Percentiles rank a stretch among this genome's conserved stretches.
These are phyloP conservation scores for Macrosoma leucophasiata DNA, from an alignment of 2,888 invertebrate genomes.

Conservation along the genomic window DNA sequence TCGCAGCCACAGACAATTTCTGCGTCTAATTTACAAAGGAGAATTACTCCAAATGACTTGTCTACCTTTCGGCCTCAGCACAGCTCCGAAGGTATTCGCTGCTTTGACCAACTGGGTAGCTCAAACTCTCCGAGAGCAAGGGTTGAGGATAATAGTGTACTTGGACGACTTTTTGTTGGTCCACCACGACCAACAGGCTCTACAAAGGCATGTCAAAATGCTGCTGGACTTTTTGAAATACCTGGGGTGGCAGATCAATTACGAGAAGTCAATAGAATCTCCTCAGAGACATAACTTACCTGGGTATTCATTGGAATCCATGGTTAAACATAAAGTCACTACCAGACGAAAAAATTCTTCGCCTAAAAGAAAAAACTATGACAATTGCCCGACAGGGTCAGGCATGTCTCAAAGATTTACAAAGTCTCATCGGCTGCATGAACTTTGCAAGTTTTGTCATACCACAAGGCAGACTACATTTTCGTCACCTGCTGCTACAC, in stretches of 20 bases:
- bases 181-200: too few species aligned
- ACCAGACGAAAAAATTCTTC: too few species aligned
- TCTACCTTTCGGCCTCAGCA: slow-evolving; percentile 13
- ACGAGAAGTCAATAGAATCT: too few species aligned
- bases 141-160: too few species aligned
- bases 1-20: slow-evolving; percentile 6
- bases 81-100: slow-evolving; percentile 10
- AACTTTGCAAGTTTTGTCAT: slow-evolving; percentile 9
- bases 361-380: too few species aligned
- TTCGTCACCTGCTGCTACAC: neutral
- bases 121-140: slow-evolving; percentile 14
- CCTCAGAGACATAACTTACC: too few species aligned
- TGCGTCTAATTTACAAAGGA: slow-evolving; percentile 10
- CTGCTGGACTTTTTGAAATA: too few species aligned
- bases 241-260: too few species aligned
- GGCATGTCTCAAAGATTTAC: slow-evolving; percentile 1
- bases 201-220: too few species aligned
- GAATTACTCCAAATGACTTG: slow-evolving; percentile 10
- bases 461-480: slow-evolving; percentile 1
- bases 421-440: slow-evolving; percentile 5
- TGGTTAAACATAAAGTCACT: slow-evolving; percentile 17
- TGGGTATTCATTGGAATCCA: slow-evolving; percentile 12
- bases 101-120: slow-evolving; percentile 26
- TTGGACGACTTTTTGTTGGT: too few species aligned
- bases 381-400: too few species aligned